These are phyloP conservation scores for Anoplopoma fimbria DNA, from an alignment of 2,113 vertebrate species.

Conservation along the genomic window DNA sequence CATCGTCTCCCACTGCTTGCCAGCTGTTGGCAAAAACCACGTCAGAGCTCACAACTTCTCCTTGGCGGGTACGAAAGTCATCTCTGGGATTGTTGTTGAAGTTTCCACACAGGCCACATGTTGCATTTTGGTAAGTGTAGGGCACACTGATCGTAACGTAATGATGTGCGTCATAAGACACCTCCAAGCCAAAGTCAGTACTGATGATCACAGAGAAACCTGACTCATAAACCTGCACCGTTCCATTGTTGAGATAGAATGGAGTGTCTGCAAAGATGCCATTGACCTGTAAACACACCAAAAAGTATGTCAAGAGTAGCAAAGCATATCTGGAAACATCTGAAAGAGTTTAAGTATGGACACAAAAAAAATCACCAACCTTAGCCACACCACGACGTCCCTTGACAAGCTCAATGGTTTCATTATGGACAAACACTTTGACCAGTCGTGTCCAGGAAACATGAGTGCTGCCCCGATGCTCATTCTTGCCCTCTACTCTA, in stretches of 20 bases:
- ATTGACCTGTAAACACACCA: slow-evolving; percentile 66
- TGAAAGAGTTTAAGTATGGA: no score
- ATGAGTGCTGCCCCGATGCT: slow-evolving; percentile 58
- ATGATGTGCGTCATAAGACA: slow-evolving; percentile 67
- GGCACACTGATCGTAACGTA: slow-evolving; percentile 66
- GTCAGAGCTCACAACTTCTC: slow-evolving; percentile 65
- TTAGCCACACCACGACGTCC: slow-evolving; percentile 46
- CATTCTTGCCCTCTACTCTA: slow-evolving; percentile 72
- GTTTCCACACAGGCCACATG: slow-evolving; percentile 78
- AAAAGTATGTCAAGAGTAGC: no score
- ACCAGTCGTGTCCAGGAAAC: slow-evolving; percentile 71
- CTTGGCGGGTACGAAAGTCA: slow-evolving; percentile 61
- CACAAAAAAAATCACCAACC: no score
- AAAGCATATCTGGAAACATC: not conserved
- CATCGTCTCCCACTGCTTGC: slow-evolving; percentile 38
- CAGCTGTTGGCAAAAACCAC: slow-evolving; percentile 74
- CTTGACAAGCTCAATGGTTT: slow-evolving; percentile 65
- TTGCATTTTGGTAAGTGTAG: slow-evolving; percentile 60
- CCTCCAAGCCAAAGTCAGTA: slow-evolving; percentile 72
- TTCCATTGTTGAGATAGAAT: slow-evolving; percentile 57
- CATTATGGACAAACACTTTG: slow-evolving; percentile 54
- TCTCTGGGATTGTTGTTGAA: slow-evolving; percentile 61
- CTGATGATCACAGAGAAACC: slow-evolving; percentile 70
- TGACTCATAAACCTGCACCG: slow-evolving; percentile 52
- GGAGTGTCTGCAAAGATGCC: slow-evolving; percentile 63